phyloP scores from a whole-genome alignment of 1,140 invertebrate genomes.

The Leptopilina clavipes region DNA sequence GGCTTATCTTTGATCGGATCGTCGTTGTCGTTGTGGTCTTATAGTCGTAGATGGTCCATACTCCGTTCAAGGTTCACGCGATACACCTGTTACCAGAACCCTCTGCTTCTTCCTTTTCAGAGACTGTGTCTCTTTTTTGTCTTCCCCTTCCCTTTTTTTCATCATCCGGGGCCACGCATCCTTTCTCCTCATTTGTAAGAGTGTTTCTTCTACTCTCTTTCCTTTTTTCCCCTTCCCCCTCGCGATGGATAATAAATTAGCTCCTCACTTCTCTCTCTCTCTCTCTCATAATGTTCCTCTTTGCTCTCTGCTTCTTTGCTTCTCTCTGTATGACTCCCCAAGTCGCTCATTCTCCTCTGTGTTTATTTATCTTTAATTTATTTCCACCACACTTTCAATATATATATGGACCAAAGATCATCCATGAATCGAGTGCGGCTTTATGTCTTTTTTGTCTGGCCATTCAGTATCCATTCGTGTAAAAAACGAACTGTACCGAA shows the following conservation, averaged over 20 bases:
- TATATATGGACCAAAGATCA: not conserved
- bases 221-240: not conserved
- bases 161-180: not conserved
- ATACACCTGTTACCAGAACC: conserved; percentile 32
- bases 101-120: not conserved
- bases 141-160: conserved; percentile 8
- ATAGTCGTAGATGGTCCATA: conserved; percentile 34
- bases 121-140: conserved; percentile 38
- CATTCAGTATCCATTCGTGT: conserved; percentile 15
- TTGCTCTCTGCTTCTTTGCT: conserved; percentile 13
- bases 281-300: not conserved
- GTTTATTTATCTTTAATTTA: conserved; percentile 28
- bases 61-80: conserved; percentile 27
- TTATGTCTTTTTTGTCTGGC: conserved; percentile 28
- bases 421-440: conserved; percentile 30
- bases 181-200: conserved; percentile 28
- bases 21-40: conserved; percentile 7
- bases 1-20: conserved; percentile 32
- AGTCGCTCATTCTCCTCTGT: not conserved
- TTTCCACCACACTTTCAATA: not conserved
- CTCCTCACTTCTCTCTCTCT: conserved; percentile 4
- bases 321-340: not conserved
- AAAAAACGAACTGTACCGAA: conserved; percentile 20
- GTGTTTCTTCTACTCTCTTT: not conserved
- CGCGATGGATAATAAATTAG: conserved; percentile 12